These are phyloP conservation scores for Nomada ferruginata DNA, from an alignment of 2,888 invertebrate species.

Conservation along the genomic window DNA sequence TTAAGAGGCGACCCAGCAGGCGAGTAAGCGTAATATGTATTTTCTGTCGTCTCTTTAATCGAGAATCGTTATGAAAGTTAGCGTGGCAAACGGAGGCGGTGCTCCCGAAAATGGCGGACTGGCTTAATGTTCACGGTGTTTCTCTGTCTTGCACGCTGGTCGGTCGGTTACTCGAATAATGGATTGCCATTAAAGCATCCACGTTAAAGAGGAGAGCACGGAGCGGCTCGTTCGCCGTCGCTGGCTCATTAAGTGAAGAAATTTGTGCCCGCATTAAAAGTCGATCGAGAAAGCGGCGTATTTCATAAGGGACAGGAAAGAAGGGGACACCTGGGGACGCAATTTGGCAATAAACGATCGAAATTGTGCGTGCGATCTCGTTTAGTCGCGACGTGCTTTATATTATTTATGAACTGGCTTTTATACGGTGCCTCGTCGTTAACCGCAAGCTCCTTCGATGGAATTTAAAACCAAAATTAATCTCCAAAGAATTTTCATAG, in stretches of 20 bases:
- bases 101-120: conserved; percentile 49
- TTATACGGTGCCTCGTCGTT: background rate
- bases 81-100: background rate
- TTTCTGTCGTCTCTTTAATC: conserved; percentile 41
- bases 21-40: background rate
- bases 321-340: background rate
- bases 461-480: no score
- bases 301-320: background rate
- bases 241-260: conserved; percentile 40
- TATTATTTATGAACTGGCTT: conserved; percentile 26
- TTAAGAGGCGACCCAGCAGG: background rate
- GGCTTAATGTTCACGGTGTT: conserved; percentile 36
- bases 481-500: no score
- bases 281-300: conserved; percentile 30
- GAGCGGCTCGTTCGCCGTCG: conserved; percentile 3
- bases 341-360: conserved; percentile 25
- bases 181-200: conserved; percentile 63
- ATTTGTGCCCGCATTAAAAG: conserved; percentile 42
- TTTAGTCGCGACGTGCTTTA: conserved; percentile 4
- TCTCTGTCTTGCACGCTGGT: conserved; percentile 6
- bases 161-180: conserved; percentile 61
- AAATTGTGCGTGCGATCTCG: background rate
- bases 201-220: conserved; percentile 66
- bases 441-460: no score
- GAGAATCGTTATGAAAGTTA: conserved; percentile 40